Evolutionary conservation across 2,797 vertebrate species (phyloP).

Genomic region (Tarsius wallacei): DNA sequence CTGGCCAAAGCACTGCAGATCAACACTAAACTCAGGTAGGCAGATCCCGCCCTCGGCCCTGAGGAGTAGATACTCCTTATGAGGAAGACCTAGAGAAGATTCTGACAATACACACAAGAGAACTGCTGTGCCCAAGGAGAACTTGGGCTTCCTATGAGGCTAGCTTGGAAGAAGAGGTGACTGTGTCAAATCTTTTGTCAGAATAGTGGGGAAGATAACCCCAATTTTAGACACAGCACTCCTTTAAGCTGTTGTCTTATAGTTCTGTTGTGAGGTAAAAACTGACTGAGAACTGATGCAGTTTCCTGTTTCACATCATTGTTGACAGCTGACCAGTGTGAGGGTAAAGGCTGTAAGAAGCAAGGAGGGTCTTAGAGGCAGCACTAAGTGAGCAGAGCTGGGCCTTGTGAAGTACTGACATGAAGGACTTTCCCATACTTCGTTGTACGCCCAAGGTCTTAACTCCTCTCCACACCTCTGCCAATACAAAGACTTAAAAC

Average conservation of each 20-base stretch:
- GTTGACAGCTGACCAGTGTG: background rate
- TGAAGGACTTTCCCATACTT: rapidly evolving
- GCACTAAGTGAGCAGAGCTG: background rate
- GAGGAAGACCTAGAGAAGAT: too few relatives aligned
- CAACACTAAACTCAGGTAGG: conserved; percentile 98
- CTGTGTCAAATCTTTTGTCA: background rate
- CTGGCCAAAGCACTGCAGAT: conserved; percentile 98
- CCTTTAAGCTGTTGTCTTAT: background rate
- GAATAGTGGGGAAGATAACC: background rate
- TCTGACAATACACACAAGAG: rapidly evolving
- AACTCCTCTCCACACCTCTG: background rate
- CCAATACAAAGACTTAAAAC: background rate
- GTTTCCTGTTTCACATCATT: background rate
- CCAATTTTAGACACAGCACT: background rate
- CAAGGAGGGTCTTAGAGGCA: background rate
- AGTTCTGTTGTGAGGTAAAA: background rate
- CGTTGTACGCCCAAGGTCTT: background rate
- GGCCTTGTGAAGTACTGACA: background rate
- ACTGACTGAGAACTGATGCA: background rate
- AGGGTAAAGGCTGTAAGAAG: background rate
- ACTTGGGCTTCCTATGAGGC: background rate
- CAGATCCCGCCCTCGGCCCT: rapidly evolving
- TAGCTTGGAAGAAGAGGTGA: background rate
- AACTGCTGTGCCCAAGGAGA: rapidly evolving
- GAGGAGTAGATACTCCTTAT: rapidly evolving